These are phyloP conservation scores for Anguilla megastoma DNA, from an alignment of 2,797 vertebrate species.

Conservation along the genomic window DNA sequence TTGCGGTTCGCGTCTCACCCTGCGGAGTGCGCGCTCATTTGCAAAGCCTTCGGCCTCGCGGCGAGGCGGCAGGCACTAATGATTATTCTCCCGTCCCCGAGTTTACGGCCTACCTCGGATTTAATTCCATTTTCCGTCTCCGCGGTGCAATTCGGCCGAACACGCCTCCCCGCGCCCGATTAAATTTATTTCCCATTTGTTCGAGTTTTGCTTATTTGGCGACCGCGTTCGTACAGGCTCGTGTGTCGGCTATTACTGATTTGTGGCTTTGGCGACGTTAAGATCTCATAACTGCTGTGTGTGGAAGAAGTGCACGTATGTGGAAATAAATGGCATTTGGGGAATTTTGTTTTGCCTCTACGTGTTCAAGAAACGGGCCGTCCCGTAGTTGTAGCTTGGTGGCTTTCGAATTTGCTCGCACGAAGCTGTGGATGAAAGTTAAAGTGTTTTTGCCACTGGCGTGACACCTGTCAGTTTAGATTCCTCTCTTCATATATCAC, in stretches of 20 bases:
- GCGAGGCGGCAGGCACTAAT: neutral
- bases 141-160: neutral
- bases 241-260: neutral
- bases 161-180: no score
- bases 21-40: neutral
- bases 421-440: neutral
- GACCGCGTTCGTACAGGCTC: neutral
- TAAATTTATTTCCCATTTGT: neutral
- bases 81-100: neutral
- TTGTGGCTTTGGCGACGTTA: neutral
- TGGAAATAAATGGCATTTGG: neutral
- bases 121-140: neutral
- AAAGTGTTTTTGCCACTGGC: constrained; percentile 10
- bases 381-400: neutral
- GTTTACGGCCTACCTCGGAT: neutral
- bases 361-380: neutral
- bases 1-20: neutral
- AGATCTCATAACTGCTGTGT: neutral
- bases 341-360: constrained; percentile 23
- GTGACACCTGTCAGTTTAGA: neutral
- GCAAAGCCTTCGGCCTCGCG: neutral
- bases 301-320: neutral
- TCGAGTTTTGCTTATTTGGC: neutral
- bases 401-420: neutral
- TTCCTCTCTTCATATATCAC: constrained; percentile 44